Base-by-base conservation (phyloP, 2,113 vertebrate genomes). In the Ageneiosus marmoratus region DNA sequence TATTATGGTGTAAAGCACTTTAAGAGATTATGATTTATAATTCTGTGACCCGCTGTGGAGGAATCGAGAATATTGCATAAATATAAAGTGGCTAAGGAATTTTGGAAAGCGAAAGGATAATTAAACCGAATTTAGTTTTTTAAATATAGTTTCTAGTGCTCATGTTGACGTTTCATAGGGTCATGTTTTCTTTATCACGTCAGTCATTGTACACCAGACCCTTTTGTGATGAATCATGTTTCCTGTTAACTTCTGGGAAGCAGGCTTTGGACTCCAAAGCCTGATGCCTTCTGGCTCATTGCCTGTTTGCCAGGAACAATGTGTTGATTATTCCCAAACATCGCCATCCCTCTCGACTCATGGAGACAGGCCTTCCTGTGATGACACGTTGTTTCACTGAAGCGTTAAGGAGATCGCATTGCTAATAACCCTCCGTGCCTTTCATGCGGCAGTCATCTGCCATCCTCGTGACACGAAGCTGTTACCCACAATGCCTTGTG, bases 281-380 rank as follows among this genome's bases (percentile, higher is more conserved):
- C 70, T 76, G 41, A 81, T 83, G 76, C 72, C 44, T 77, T 63
- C 74, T 50, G 80, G 73, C 79, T 76, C 69, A 3, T 70, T 48
- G 34, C 69, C 76, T 53, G 81, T 82, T 80, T 65, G 63, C 46
- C 67, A 77, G 74, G 69, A 86, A 89, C 86, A 89, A 87, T 86
- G 84, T 85, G 83, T 77, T 81, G 85, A 86, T 89, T 88, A 85
- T 89, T 67, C 79, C 62, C 77, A 44, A 48, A n/a, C 27, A 29
- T 22, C 51, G 41, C 34, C 79, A 58, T 77, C 27, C n/a, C 70
- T 83, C 24, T 62, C 50, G 3, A 20, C 62, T 63, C 50, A 32
- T 16, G 41, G 29, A 74, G 76, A 70, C 20, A 50, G 76, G 18
- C 37, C 75, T 55, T 53, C 62, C 69, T 73, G 55, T 53, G 80